Percentiles rank a stretch among this genome's conserved stretches.
phyloP scores from a whole-genome alignment of 2,113 vertebrate genomes.

The Dendropsophus ebraccatus region DNA sequence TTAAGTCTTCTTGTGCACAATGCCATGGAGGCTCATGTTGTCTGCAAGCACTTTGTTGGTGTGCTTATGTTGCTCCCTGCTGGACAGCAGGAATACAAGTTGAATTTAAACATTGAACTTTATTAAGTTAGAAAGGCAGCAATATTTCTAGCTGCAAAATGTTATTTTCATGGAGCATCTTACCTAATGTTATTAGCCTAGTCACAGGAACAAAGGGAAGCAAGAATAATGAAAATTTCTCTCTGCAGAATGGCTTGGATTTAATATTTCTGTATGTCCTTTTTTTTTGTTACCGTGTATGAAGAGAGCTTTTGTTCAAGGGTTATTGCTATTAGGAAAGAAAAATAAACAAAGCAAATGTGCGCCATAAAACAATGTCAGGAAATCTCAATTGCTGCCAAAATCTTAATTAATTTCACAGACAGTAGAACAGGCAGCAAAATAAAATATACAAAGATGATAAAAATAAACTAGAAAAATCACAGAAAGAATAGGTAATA shows the following conservation, averaged over 20 bases:
- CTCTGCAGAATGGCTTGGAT: constrained; percentile 43
- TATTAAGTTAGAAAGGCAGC: constrained; percentile 44
- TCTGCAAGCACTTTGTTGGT: constrained; percentile 38
- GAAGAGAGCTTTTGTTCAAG: not conserved
- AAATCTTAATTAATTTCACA: constrained; percentile 48
- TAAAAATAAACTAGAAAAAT: constrained; percentile 33
- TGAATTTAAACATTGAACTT: not conserved
- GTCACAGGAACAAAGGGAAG: constrained; percentile 54
- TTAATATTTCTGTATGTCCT: constrained; percentile 31
- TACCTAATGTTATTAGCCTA: constrained; percentile 53
- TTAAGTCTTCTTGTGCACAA: constrained; percentile 53
- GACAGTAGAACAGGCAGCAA: not conserved
- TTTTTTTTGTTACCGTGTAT: constrained; percentile 21
- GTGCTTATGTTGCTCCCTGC: constrained; percentile 78
- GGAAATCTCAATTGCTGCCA: not conserved
- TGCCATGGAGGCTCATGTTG: constrained; percentile 50
- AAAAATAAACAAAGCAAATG: constrained; percentile 25
- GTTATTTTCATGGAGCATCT: constrained; percentile 57
- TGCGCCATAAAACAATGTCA: constrained; percentile 15
- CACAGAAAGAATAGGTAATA: not conserved
- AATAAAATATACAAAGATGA: constrained; percentile 1
- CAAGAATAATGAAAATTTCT: constrained; percentile 55
- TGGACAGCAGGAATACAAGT: constrained; percentile 63
- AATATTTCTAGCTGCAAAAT: constrained; percentile 46
- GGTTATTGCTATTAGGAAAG: constrained; percentile 18